These are phyloP conservation scores for Morphnarchus princeps DNA, from an alignment of 2,113 vertebrate genomes.

Conservation along the genomic window DNA sequence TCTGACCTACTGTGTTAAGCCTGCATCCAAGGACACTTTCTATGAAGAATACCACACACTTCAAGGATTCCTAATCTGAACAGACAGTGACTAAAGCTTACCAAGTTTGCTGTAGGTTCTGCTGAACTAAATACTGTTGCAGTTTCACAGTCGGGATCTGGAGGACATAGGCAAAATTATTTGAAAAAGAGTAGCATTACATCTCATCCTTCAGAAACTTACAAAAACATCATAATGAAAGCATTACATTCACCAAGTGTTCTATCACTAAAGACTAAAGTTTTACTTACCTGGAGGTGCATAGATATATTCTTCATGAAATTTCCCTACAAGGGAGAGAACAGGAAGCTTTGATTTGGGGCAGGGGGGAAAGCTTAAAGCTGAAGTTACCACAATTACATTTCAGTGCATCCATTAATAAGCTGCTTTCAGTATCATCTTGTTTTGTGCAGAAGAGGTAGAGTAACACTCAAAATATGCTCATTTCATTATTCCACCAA, in stretches of 20 bases:
- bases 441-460: background rate
- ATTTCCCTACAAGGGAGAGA: conserved; percentile 74
- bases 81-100: conserved; percentile 58
- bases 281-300: conserved; percentile 76
- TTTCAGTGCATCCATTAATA: background rate
- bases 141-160: conserved; percentile 82
- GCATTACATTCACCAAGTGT: background rate
- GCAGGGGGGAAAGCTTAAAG: background rate
- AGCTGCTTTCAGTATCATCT: background rate
- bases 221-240: background rate
- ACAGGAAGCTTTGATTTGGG: background rate
- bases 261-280: background rate
- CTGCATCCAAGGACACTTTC: background rate
- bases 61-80: background rate
- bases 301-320: conserved; percentile 84
- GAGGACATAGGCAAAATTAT: conserved; percentile 6
- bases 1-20: background rate
- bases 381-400: background rate
- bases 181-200: background rate
- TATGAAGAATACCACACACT: background rate
- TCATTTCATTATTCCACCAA: background rate
- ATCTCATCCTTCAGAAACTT: background rate
- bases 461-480: background rate
- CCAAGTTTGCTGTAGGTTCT: conserved; percentile 82
- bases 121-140: conserved; percentile 75